These are phyloP conservation scores for Epizoanthus illoricatus DNA, from an alignment of 92 coral and sea anemone genomes.

Conservation along the genomic window DNA sequence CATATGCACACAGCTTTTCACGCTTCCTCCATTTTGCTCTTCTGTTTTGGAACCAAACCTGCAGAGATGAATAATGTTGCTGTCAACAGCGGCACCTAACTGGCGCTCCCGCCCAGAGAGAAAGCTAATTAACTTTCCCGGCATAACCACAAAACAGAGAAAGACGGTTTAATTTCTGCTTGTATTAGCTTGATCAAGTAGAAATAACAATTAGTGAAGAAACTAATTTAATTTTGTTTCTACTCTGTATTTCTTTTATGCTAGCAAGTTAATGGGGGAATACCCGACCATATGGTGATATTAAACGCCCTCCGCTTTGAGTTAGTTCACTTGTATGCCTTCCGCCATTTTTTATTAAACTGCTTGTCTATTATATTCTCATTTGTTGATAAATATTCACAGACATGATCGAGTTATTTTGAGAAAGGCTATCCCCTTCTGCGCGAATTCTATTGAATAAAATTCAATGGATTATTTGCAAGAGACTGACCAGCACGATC, in stretches of 20 bases:
- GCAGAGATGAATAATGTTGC: constrained; percentile 28
- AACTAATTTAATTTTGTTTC: constrained; percentile 28
- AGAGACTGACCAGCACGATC: background rate
- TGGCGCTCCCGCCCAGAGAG: constrained; percentile 35
- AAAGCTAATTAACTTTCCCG: constrained; percentile 21
- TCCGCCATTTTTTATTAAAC: background rate
- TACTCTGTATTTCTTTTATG: constrained; percentile 3
- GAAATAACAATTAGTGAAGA: constrained; percentile 30
- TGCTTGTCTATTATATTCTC: background rate
- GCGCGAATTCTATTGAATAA: background rate
- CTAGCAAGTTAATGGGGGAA: background rate
- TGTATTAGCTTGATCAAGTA: constrained; percentile 24
- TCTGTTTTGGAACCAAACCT: constrained; percentile 99
- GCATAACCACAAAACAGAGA: constrained; percentile 10
- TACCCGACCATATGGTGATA: constrained; percentile 7
- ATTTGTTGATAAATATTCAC: background rate
- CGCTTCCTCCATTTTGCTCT: constrained; percentile 99
- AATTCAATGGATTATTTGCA: background rate
- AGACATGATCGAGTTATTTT: background rate
- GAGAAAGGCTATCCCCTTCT: background rate
- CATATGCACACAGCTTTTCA: constrained; percentile 96
- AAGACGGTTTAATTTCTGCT: constrained; percentile 14
- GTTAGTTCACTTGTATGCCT: background rate
- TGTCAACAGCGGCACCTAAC: constrained; percentile 29
- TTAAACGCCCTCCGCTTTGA: background rate